Evolutionary conservation across 2,888 invertebrate species (phyloP).

Genomic region (Tenthredo amoena): DNA sequence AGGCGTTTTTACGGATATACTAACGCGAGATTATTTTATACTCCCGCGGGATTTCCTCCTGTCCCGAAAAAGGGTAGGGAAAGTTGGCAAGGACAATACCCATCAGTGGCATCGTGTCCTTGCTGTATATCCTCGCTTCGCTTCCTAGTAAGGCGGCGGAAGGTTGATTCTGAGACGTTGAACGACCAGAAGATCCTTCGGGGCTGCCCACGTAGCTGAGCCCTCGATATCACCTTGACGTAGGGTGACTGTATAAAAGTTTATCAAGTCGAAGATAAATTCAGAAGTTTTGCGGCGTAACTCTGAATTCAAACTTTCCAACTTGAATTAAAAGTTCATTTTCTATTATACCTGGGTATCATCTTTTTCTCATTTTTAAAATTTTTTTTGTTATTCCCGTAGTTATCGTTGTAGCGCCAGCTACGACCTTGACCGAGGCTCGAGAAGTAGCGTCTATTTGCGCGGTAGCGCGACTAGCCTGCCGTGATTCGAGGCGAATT

Average conservation of each 20-base stretch:
- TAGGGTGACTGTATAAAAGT: conserved; percentile 15
- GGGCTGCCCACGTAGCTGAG: conserved; percentile 40
- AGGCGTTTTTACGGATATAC: conserved; percentile 15
- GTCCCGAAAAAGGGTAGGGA: not conserved
- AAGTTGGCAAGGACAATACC: conserved; percentile 37
- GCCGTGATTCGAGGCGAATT: conserved; percentile 29
- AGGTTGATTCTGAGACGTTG: conserved; percentile 53
- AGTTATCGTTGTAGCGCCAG: conserved; percentile 11
- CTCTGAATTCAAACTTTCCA: no score
- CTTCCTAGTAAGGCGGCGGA: conserved; percentile 62
- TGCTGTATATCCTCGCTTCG: conserved; percentile 62
- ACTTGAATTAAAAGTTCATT: not conserved
- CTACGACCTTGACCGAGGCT: conserved; percentile 43
- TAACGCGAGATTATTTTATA: not conserved
- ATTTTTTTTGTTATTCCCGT: not conserved
- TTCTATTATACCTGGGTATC: not conserved
- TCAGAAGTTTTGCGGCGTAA: not conserved
- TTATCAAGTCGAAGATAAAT: not conserved
- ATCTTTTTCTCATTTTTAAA: not conserved
- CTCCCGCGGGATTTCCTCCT: conserved; percentile 15
- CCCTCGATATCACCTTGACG: conserved; percentile 31
- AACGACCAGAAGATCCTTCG: conserved; percentile 47
- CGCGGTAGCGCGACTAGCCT: conserved; percentile 43
- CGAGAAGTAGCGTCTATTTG: conserved; percentile 16
- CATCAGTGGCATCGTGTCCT: conserved; percentile 51